These are phyloP conservation scores for Anoplophora glabripennis DNA, from an alignment of 1,140 invertebrate species.

Conservation along the genomic window DNA sequence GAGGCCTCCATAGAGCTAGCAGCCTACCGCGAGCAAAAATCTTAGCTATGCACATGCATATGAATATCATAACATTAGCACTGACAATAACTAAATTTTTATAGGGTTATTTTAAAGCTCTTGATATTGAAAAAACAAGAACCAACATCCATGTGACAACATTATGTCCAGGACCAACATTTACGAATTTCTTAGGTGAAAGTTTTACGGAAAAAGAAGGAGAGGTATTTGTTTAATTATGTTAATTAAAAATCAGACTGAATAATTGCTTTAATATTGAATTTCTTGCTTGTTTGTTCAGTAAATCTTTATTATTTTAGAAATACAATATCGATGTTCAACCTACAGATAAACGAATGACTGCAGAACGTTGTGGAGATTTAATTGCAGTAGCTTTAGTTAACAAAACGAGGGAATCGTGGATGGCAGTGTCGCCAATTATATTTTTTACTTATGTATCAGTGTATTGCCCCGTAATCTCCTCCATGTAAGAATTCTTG, in stretches of 20 bases:
- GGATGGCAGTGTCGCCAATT: constrained; percentile 67
- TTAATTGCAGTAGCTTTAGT: constrained; percentile 72
- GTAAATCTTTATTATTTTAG: constrained; percentile 43
- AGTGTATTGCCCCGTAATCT: constrained; percentile 64
- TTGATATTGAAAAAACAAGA: constrained; percentile 61
- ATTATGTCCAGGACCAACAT: constrained; percentile 74
- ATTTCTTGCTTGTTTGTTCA: not conserved
- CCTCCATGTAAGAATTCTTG: constrained; percentile 52
- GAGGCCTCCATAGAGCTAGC: too few relatives aligned
- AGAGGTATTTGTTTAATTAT: constrained; percentile 49
- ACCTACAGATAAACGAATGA: constrained; percentile 61
- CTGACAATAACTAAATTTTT: constrained; percentile 23
- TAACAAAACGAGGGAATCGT: constrained; percentile 72
- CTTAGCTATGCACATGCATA: too few relatives aligned
- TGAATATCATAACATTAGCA: not conserved
- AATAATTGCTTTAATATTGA: too few relatives aligned
- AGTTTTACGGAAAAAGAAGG: constrained; percentile 66
- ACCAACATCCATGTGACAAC: constrained; percentile 65
- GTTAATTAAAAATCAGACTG: not conserved
- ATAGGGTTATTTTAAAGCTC: constrained; percentile 68
- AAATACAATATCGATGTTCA: constrained; percentile 56
- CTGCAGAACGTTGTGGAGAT: constrained; percentile 67
- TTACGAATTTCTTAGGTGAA: constrained; percentile 68
- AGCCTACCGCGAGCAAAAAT: too few relatives aligned
- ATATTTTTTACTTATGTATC: constrained; percentile 62